These are phyloP conservation scores for Protobothrops flavoviridis DNA, from an alignment of 2,113 vertebrate species.

Conservation along the genomic window DNA sequence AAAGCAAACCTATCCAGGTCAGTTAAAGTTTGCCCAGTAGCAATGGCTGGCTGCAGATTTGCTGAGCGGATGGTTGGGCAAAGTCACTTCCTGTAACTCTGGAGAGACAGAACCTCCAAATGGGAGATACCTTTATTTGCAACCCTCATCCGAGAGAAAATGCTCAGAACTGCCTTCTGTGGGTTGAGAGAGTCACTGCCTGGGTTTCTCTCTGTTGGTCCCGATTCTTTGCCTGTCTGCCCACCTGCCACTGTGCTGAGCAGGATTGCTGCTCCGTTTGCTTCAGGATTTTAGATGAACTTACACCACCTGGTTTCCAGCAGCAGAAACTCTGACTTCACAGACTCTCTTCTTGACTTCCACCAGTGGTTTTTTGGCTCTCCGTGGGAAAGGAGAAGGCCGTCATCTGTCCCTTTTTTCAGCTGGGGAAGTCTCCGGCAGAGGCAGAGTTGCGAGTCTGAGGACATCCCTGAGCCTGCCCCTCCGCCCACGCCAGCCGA, in stretches of 20 bases:
- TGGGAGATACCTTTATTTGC: not conserved
- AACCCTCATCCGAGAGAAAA: not conserved
- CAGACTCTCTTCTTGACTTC: not conserved
- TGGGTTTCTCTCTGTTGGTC: not conserved
- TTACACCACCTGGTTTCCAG: not conserved
- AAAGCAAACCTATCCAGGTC: not conserved
- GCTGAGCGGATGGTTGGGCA: not conserved
- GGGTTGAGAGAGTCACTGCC: not conserved
- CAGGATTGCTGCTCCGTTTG: not conserved
- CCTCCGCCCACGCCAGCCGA: accelerated
- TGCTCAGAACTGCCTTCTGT: not conserved
- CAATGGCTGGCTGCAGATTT: not conserved
- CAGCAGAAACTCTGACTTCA: not conserved
- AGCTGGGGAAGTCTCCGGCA: not conserved
- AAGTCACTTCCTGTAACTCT: not conserved
- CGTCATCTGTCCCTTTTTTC: not conserved
- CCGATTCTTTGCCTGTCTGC: not conserved
- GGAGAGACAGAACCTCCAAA: not conserved
- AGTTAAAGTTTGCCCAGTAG: not conserved
- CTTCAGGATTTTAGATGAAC: not conserved
- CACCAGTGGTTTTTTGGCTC: not conserved
- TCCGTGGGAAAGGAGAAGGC: not conserved
- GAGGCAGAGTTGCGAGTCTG: not conserved
- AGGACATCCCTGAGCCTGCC: not conserved
- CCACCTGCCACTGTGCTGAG: not conserved